Base-by-base conservation (phyloP, 1,140 invertebrate genomes). In the Drosophila repleta region DNA sequence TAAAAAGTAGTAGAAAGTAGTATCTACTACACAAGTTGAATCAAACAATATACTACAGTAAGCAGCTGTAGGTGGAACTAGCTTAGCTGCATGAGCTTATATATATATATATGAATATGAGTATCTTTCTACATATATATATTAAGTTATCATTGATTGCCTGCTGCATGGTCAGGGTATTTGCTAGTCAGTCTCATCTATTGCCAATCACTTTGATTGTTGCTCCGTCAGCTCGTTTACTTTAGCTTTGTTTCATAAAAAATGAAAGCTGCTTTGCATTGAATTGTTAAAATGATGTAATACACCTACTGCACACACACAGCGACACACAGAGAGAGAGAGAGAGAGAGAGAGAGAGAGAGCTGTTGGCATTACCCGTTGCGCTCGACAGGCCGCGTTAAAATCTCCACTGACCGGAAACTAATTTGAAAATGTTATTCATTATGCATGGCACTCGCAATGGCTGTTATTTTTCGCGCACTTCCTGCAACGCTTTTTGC, bases 341-440 rank as follows among this genome's bases (percentile, higher is more conserved):
- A 24, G 24, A 24, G 24, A 24, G 24, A 24, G 24, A 24, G 2
- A 3, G 24, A 7, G 24, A 24, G 15, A 2, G 15, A 4, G 4
- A 4, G 10, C 32, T 57, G 20, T 62, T n/a, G 29, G 45, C 58
- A 35, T 60, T 46, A 46, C 56, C 29, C 64, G 53, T 21, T 81
- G 65, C 77, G 74, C 82, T 87, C 57, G 78, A 87, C 70, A 78
- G 62, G 67, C 74, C 73, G 78, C 77, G 78, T 78, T 82, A 70
- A 88, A 89, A 87, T 89, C 79, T 87, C 79, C 76, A 72, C 83
- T 87, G 83, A 87, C 83, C 83, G 83, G 83, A 88, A 87, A 89
- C 83, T 87, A 87, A 87, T 87, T 87, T 83, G 79, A 87, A 87
- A 87, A 87, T 88, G 83, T 88, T 85, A 87, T 85, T 85, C 81